Evolutionary conservation across 2,888 invertebrate genomes (phyloP), one percentile per base, ranked within the genome.

Genomic region (Volucella bombylans): DNA sequence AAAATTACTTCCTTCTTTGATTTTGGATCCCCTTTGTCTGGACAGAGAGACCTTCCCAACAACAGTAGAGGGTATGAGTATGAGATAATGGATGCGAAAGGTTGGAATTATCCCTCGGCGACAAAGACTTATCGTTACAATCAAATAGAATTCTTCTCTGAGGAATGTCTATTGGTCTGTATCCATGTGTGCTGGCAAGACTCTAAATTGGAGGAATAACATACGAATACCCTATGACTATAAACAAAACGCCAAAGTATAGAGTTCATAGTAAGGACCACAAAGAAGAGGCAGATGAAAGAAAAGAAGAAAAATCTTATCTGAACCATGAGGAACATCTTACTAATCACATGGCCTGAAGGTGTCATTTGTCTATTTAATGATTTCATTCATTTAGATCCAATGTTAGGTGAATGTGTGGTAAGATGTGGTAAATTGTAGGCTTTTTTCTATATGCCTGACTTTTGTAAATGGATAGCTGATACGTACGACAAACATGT

Each of bases 311-410:
- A 55, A 47, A 54, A 59, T 65, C 52, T 79, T 69, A 83, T 78
- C 83, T 67, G 57, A 69, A 45, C 71, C 54, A 38, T 45, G 71
- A 68, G 77, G 72, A 85, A 65, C 72, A 64, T 85, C 85, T 85
- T 72, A 81, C 85, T 85, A 85, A 81, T 85, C 85, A 81, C 81
- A 77, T 72, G 80, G 76, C 85, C 76, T 57, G 49, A 76, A 85
- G 85, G 85, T 81, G 81, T 81, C 81, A 81, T 85, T 85, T 85
- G 85, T 85, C 85, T 85, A 81, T 81, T 85, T 85, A 85, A 85
- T 81, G 85, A 81, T 85, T 85, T 85, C 85, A 85, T 85, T 85
- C 76, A 81, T 85, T 80, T 81, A 50, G 64, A 61, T 57, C 72
- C 74, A 31, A 31, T 31, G 31, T 31, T 31, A 31, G 31, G 31